A percentile compares a stretch with the other conserved stretches of the same genome.
Evolutionary conservation across 2,113 vertebrate species (phyloP).

Genomic region (Isichthys henryi): DNA sequence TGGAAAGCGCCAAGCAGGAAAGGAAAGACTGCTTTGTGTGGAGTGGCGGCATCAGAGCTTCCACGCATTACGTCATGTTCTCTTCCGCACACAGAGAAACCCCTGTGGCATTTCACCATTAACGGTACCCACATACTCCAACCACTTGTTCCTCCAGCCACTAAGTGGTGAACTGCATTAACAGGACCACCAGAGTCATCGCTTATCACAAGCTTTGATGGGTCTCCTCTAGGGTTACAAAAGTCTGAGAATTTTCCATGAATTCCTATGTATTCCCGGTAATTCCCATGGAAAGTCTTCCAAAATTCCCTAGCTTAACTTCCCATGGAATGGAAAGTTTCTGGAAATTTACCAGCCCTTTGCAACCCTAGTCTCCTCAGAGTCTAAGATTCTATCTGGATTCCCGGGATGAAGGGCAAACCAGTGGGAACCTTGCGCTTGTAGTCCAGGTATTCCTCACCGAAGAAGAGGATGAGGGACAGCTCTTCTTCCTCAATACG

Average conservation of each 20-base stretch:
- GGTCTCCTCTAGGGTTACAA: too few species aligned
- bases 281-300: too few species aligned
- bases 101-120: neutral
- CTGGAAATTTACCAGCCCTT: too few species aligned
- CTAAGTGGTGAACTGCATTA: neutral
- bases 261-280: too few species aligned
- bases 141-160: neutral
- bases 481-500: constrained; percentile 91
- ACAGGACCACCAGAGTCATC: neutral
- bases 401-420: constrained; percentile 89
- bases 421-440: constrained; percentile 83
- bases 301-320: too few species aligned
- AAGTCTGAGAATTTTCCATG: too few species aligned
- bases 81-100: neutral
- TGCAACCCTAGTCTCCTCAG: too few species aligned
- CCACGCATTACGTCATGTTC: neutral
- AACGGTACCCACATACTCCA: neutral
- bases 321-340: too few species aligned
- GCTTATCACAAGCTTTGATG: neutral
- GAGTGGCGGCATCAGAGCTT: neutral
- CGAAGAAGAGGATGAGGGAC: constrained; percentile 88
- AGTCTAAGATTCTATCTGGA: constrained; percentile 73
- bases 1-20: neutral
- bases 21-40: neutral
- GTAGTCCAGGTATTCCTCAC: constrained; percentile 87